A percentile compares a stretch with the other conserved stretches of the same genome.
Conservation (phyloP, 2,888 invertebrate genomes). For the Dorcus parallelipipedus region DNA sequence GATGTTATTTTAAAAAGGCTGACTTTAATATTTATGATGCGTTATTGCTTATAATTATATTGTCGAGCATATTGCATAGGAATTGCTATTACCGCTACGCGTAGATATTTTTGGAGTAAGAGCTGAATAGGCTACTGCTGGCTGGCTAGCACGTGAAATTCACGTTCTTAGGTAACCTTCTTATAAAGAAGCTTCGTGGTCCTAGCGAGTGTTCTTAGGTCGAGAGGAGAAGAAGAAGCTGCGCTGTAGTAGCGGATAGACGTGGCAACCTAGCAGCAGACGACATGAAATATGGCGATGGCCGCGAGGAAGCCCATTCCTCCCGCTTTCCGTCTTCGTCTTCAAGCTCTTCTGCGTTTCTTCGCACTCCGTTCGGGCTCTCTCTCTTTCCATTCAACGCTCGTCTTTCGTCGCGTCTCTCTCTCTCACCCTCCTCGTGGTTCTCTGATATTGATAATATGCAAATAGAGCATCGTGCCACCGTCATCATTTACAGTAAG, state of each 20-base stretch:
- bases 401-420: slow-evolving; percentile 7
- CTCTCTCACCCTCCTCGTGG: slow-evolving; percentile 16
- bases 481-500: slow-evolving; percentile 31
- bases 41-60: too few relatives aligned
- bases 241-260: slow-evolving; percentile 30
- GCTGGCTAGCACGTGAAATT: not conserved
- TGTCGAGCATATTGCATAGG: too few relatives aligned
- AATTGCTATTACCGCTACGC: too few relatives aligned
- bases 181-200: not conserved
- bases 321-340: slow-evolving; percentile 35
- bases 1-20: too few relatives aligned
- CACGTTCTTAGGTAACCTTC: not conserved
- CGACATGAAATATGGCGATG: slow-evolving; percentile 47
- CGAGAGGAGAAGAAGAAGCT: slow-evolving; percentile 6
- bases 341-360: slow-evolving; percentile 11
- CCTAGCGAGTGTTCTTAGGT: slow-evolving; percentile 1
- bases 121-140: not conserved
- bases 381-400: slow-evolving; percentile 17
- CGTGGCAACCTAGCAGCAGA: slow-evolving; percentile 42
- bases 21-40: too few relatives aligned
- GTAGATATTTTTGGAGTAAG: too few relatives aligned
- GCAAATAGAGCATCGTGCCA: slow-evolving; percentile 30
- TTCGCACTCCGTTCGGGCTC: slow-evolving; percentile 22
- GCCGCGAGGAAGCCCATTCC: slow-evolving; percentile 46
- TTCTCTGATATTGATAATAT: slow-evolving; percentile 28